Evolutionary conservation across 2,113 vertebrate genomes (phyloP), one percentile per base, ranked within the genome.

Genomic region (Albula glossodonta): DNA sequence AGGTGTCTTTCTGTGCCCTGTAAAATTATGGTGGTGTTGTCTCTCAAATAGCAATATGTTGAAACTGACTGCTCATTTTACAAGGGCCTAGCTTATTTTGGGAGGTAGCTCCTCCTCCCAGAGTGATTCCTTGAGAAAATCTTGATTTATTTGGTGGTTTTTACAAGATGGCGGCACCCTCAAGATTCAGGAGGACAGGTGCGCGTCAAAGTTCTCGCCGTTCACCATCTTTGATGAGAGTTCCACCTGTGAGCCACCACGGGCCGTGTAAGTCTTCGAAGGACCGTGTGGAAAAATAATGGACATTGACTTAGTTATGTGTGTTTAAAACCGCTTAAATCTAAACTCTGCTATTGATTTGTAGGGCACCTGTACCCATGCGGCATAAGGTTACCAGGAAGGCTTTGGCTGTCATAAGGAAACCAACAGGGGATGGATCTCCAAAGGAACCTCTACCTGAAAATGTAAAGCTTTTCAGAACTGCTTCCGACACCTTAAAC

Each of bases 141-240:
- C 53, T 56, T 5, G 57, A 10, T 78, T 10, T 86, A 9, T 31
- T 41, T 51, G 17, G 22, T 78, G 79, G 22, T 52, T 41, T 81
- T 41, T 51, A 87, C 22, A 22, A 56, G 87, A 63, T 56, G 84
- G 60, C 83, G 78, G n/a, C 56, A 52, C 51, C 2, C 2, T 66
- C 13, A 74, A 53, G 52, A 81, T 60, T 66, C 52, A 50, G 49
- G 49, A 4, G 56, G 22, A 22, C 70, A 70, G 8, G 57, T 79
- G 48, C 5, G 17, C 25, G 51, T 31, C 63, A 49, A 80, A 49
- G 51, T 57, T 22, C 2, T 87, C 84, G 25, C 60, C 84, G 12
- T 83, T 87, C 17, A 10, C 60, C 5, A 15, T 83, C 7, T 83
- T 81, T 83, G 82, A 88, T 51, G 86, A 89, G 80, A 85, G 86